phyloP scores from a whole-genome alignment of 2,888 invertebrate species.

The Esperia sulphurella region DNA sequence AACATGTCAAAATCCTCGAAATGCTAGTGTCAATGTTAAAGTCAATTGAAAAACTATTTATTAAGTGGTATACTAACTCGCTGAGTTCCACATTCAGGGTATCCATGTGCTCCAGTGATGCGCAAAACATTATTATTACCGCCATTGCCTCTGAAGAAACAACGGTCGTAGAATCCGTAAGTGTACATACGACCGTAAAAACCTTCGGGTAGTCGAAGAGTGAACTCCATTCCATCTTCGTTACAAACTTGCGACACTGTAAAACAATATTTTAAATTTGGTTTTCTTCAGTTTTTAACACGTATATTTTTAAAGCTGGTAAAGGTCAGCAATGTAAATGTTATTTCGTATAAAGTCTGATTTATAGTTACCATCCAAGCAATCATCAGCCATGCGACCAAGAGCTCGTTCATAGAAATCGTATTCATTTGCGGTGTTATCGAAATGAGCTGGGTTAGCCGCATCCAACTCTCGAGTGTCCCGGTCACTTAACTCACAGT shows the following conservation, averaged over 20 bases:
- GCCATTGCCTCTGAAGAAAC: slow-evolving; percentile 94
- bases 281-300: not conserved
- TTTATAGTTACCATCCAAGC: slow-evolving; percentile 88
- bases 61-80: slow-evolving; percentile 70
- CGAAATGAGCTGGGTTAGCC: slow-evolving; percentile 91
- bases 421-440: slow-evolving; percentile 87
- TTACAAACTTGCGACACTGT: slow-evolving; percentile 94
- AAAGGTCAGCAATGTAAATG: too few species aligned
- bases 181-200: slow-evolving; percentile 95
- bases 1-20: not conserved
- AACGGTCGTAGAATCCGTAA: slow-evolving; percentile 93
- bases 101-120: slow-evolving; percentile 94
- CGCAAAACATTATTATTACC: slow-evolving; percentile 89
- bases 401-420: slow-evolving; percentile 91
- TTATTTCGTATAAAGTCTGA: not conserved
- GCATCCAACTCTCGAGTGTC: slow-evolving; percentile 91
- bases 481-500: slow-evolving; percentile 93
- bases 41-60: not conserved
- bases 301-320: not conserved
- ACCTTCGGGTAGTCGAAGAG: slow-evolving; percentile 91
- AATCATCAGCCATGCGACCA: slow-evolving; percentile 86
- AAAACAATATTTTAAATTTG: slow-evolving; percentile 19
- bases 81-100: slow-evolving; percentile 95
- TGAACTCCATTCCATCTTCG: slow-evolving; percentile 97
- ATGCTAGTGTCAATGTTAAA: not conserved